Conservation (phyloP, 23 tunicate species). For the Trididemnum miniatum region DNA sequence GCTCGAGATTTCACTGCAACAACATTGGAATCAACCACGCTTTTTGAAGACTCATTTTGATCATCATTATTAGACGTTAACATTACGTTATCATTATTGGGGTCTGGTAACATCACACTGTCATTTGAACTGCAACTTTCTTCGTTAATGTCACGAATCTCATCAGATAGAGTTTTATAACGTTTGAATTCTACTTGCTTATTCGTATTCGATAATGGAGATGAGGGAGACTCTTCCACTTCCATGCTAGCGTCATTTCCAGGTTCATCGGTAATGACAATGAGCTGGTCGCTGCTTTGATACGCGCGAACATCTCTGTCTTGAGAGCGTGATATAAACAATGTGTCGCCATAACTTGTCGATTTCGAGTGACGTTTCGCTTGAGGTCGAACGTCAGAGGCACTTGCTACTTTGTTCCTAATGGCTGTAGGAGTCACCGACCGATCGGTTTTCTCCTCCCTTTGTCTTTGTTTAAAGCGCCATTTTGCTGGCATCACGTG, state of each 20-base stretch:
- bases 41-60: too few relatives aligned
- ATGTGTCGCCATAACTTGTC: background rate
- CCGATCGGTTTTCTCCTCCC: conserved; percentile 8
- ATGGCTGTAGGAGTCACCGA: background rate
- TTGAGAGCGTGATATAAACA: background rate
- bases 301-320: conserved; percentile 45
- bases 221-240: background rate
- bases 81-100: background rate
- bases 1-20: too few relatives aligned
- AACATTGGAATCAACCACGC: too few relatives aligned
- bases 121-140: background rate
- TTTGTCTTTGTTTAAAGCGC: conserved; percentile 59
- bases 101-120: conserved; percentile 1
- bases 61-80: too few relatives aligned
- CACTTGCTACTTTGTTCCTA: background rate
- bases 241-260: conserved; percentile 23
- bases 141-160: background rate
- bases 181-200: background rate
- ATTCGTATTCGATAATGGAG: background rate
- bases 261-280: conserved; percentile 50
- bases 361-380: background rate
- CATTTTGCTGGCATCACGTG: conserved; percentile 84
- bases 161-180: background rate
- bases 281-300: conserved; percentile 61
- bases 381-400: background rate